Base-by-base conservation (phyloP, 2,888 invertebrate species). In the Boloria euphrosyne region DNA sequence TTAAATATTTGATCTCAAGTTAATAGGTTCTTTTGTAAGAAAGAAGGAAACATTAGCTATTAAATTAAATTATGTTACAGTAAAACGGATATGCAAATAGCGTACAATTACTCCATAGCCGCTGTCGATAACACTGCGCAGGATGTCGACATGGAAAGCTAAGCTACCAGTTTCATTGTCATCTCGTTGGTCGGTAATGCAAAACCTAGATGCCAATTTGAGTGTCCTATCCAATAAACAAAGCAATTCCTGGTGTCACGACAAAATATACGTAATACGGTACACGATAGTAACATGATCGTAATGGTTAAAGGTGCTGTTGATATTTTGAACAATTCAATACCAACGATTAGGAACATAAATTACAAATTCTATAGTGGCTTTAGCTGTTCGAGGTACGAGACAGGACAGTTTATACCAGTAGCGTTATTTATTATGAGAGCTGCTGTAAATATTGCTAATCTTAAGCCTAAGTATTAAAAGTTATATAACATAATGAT, bases 321-420 rank as follows among this genome's bases (percentile, higher is more conserved):
- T 73, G 73, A 73, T 73, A 73, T 72, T 69, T 71, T 64, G 69
- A 73, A 71, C 68, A 70, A 73, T 73, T 72, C 69, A 69, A 67
- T 73, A 65, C 60, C 54, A 62, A 52, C 65, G 65, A 72, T 71
- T 70, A 70, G 65, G 57, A 58, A 66, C 43, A 70, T 70, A 68
- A 66, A 66, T 68, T 66, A 69, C 64, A 53, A 43, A 64, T 66
- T 68, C 51, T 57, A 50, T 58, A 61, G 66, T 59, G 61, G 66
- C 64, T 68, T 66, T 54, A 57, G 63, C 52, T 58, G 55, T 58
- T 53, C 47, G 16, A 53, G 49, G 38, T 58, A 52, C 49, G 7
- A 49, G 49, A 59, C 62, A 59, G 46, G 66, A 50, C 58, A 49
- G 62, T 44, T 62, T 44, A 52, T 61, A 47, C 51, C 38, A 44